phyloP scores from a whole-genome alignment of 1,140 invertebrate genomes.

The Pseudomyrmex cubaensis region DNA sequence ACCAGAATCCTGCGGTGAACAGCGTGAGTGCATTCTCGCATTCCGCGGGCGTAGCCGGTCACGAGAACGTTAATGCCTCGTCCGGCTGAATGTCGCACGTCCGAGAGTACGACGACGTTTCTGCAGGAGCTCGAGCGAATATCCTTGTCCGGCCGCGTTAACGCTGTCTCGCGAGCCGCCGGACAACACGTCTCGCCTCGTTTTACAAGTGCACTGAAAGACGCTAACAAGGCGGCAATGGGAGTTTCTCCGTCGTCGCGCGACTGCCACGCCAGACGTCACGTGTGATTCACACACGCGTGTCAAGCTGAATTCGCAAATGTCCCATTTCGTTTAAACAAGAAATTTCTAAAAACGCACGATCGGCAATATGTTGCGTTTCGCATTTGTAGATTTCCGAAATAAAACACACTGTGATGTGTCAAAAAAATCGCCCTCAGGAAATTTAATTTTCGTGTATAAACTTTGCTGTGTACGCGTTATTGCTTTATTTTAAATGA shows the following conservation, averaged over 20 bases:
- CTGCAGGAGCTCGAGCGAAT: slow-evolving; percentile 53
- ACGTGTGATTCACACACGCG: slow-evolving; percentile 29
- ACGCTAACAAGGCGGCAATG: slow-evolving; percentile 52
- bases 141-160: slow-evolving; percentile 63
- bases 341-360: not conserved
- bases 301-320: slow-evolving; percentile 13
- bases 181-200: slow-evolving; percentile 34
- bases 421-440: too few species aligned
- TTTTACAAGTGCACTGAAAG: slow-evolving; percentile 54
- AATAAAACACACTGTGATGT: too few species aligned
- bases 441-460: too few species aligned
- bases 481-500: too few species aligned
- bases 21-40: slow-evolving; percentile 34
- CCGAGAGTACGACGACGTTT: slow-evolving; percentile 21
- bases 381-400: not conserved
- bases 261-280: not conserved
- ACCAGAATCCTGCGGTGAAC: slow-evolving; percentile 7
- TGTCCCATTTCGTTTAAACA: not conserved
- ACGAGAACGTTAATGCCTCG: slow-evolving; percentile 55
- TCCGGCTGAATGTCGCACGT: slow-evolving; percentile 54
- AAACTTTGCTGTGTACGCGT: too few species aligned
- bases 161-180: slow-evolving; percentile 38
- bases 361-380: not conserved
- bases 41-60: slow-evolving; percentile 43
- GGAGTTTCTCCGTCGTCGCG: not conserved